Evolutionary conservation across 2,888 invertebrate genomes (phyloP).

Genomic region (Physocephala rufipes): DNA sequence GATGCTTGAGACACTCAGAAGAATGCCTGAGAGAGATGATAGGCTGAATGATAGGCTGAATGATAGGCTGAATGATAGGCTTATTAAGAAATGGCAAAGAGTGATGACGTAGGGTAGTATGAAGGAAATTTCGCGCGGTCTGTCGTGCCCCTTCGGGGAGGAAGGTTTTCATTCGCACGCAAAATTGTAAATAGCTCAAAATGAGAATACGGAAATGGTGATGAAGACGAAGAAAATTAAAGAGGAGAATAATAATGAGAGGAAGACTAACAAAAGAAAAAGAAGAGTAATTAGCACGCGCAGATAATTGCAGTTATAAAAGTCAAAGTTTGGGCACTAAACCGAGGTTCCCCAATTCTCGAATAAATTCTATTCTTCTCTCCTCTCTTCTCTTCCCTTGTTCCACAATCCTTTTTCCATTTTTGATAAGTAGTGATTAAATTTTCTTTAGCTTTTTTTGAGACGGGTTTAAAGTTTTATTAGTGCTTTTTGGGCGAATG

Average conservation of each 20-base stretch:
- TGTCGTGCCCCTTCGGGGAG: neutral
- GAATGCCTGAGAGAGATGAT: slow-evolving; percentile 16
- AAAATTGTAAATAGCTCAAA: slow-evolving; percentile 12
- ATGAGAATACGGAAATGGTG: no score
- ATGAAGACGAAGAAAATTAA: no score
- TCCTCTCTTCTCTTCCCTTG: no score
- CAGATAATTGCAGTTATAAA: neutral
- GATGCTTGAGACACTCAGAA: neutral
- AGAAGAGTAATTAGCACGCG: slow-evolving; percentile 57
- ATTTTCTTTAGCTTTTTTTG: slow-evolving; percentile 35
- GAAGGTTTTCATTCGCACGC: neutral
- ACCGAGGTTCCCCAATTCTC: slow-evolving; percentile 29
- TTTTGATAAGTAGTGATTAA: neutral
- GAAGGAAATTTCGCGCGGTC: neutral
- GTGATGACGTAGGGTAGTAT: no score
- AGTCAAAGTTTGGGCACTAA: neutral
- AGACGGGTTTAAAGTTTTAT: slow-evolving; percentile 31
- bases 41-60: slow-evolving; percentile 2
- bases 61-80: slow-evolving; percentile 25
- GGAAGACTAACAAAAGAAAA: slow-evolving; percentile 45
- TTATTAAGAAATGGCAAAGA: slow-evolving; percentile 15
- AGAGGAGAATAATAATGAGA: no score
- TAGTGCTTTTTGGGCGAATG: neutral
- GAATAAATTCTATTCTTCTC: neutral
- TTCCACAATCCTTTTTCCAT: no score